Evolutionary conservation across 2,113 vertebrate genomes (phyloP), one percentile per base, ranked within the genome.

Genomic region (Arothron firmamentum): DNA sequence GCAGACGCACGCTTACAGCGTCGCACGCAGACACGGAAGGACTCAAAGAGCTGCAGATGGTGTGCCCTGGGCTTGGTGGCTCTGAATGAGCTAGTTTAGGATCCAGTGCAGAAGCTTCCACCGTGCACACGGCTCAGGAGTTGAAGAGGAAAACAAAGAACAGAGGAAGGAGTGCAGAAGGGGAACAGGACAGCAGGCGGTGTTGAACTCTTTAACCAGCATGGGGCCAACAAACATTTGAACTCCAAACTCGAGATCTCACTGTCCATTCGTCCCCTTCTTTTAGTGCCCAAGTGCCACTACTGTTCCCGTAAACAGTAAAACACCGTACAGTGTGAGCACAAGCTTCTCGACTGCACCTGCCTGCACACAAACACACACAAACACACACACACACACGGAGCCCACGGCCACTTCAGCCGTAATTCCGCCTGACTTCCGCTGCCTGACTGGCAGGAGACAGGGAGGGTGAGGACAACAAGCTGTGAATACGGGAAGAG

Each of bases 401-500:
- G 62, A 86, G 81, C 75, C 81, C 78, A 88, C 84, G 86, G 88
- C 85, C 92, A 90, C 91, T 82, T 93, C 92, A 90, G 92, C 88
- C 89, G 87, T 93, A 94, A 95, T 94, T 94, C 91, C 88, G 89
- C 88, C 84, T 93, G 93, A 95, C 93, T 94, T 91, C 90, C 90
- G 88, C 86, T 93, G 92, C 92, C 92, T 92, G 92, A 90, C 90
- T 92, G 89, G 92, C 77, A 92, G 90, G 83, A 92, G 91, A 91
- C 77, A 70, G 75, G 86, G 91, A 90, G 92, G 93, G 92, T 93
- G 90, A 93, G 92, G 93, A 96, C 94, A 95, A 94, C 93, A 94
- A 91, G 92, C 92, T 92, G 93, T 94, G 94, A 93, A 93, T 94
- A 96, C 93, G 87, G 92, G 92, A 93, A 93, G 91, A 95, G 94